phyloP scores from a whole-genome alignment of 2,113 vertebrate genomes.

The Petroica traversi region DNA sequence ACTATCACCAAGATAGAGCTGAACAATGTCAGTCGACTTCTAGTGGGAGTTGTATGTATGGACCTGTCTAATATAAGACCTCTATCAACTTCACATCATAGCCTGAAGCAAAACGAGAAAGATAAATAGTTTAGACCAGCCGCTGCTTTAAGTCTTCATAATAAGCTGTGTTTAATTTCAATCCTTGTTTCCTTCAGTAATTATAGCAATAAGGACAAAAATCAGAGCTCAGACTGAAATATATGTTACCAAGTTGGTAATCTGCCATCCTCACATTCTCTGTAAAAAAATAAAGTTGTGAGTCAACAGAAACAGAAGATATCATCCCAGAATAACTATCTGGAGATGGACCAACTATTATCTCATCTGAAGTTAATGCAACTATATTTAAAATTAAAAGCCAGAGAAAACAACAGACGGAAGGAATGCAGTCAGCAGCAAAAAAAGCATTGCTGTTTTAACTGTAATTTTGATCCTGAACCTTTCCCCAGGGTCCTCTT shows the following conservation, averaged over 20 bases:
- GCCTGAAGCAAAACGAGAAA: background rate
- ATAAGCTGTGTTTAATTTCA: slow-evolving; percentile 8
- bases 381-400: slow-evolving; percentile 45
- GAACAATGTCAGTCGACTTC: background rate
- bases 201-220: slow-evolving; percentile 7
- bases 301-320: slow-evolving; percentile 44
- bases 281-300: slow-evolving; percentile 10
- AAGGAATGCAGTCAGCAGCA: slow-evolving; percentile 5
- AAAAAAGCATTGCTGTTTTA: background rate
- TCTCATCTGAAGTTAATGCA: slow-evolving; percentile 32
- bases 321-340: slow-evolving; percentile 22
- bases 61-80: background rate
- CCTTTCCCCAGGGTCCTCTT: slow-evolving; percentile 24
- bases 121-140: background rate
- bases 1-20: background rate
- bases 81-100: background rate
- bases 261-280: background rate
- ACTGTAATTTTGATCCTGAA: background rate
- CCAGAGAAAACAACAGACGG: slow-evolving; percentile 34
- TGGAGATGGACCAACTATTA: slow-evolving; percentile 37
- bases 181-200: background rate
- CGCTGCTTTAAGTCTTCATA: background rate
- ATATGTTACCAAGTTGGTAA: slow-evolving; percentile 1
- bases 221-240: background rate
- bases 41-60: background rate